Evolutionary conservation across 1,140 invertebrate species (phyloP).

Genomic region (Grapholita molesta): DNA sequence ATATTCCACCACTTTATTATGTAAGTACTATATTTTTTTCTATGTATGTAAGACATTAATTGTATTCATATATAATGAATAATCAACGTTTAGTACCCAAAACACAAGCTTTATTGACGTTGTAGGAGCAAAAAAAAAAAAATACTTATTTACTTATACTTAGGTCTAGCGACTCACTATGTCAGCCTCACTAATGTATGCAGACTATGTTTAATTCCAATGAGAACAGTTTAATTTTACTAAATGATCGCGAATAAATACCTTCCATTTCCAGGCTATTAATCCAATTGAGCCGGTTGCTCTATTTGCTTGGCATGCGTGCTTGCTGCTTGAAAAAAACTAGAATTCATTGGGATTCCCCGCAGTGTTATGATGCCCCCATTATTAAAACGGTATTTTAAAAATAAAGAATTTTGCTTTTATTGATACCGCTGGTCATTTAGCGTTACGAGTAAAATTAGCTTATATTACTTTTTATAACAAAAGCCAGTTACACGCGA

Average conservation of each 20-base stretch:
- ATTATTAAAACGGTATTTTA: neutral
- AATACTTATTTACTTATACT: no score
- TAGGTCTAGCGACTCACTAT: neutral
- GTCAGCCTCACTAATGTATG: neutral
- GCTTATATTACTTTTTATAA: neutral
- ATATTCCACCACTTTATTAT: no score
- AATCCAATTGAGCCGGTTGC: conserved; percentile 41
- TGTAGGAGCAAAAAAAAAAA: no score
- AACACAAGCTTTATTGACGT: no score
- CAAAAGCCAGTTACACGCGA: neutral
- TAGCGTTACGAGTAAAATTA: neutral
- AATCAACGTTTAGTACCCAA: no score
- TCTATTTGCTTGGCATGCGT: conserved; percentile 22
- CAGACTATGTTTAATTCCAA: neutral
- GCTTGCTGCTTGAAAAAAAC: neutral
- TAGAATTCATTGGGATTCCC: neutral
- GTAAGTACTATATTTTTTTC: no score
- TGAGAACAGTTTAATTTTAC: neutral
- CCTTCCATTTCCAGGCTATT: conserved; percentile 38
- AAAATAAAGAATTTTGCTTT: neutral
- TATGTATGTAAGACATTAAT: no score
- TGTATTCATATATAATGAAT: no score
- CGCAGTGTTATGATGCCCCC: neutral
- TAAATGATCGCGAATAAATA: conserved; percentile 29
- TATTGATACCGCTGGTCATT: no score